These are phyloP conservation scores for Plutella xylostella DNA, from an alignment of 2,888 invertebrate species.

Conservation along the genomic window DNA sequence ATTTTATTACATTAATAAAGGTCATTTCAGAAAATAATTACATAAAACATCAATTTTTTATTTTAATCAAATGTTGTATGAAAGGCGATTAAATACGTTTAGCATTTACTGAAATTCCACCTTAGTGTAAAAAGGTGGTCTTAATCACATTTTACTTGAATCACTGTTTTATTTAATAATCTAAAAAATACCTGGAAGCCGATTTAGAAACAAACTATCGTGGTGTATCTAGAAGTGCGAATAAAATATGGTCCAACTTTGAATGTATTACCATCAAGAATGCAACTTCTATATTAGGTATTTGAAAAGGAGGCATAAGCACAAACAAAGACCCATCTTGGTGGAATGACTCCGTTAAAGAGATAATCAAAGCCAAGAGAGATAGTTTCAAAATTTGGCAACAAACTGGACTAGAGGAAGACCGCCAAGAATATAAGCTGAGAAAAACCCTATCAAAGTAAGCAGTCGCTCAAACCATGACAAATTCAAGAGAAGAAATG, in stretches of 20 bases:
- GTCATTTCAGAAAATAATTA: too few relatives aligned
- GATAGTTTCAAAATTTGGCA: slow-evolving; percentile 15
- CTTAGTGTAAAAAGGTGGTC: too few relatives aligned
- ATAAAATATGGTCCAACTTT: slow-evolving; percentile 6
- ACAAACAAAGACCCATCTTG: slow-evolving; percentile 9
- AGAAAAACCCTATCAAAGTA: slow-evolving; percentile 11
- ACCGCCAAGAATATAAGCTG: slow-evolving; percentile 9
- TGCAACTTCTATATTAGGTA: slow-evolving; percentile 5
- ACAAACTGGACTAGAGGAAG: slow-evolving; percentile 9
- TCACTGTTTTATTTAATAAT: too few relatives aligned
- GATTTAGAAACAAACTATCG: too few relatives aligned
- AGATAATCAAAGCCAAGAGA: slow-evolving; percentile 10
- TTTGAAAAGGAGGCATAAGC: slow-evolving; percentile 1
- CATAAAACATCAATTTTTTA: too few relatives aligned
- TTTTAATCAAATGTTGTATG: too few relatives aligned
- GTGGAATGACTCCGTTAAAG: slow-evolving; percentile 11
- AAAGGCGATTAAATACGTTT: too few relatives aligned
- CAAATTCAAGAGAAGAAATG: slow-evolving; percentile 9
- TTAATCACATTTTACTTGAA: too few relatives aligned
- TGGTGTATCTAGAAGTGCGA: too few relatives aligned
- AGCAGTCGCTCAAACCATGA: slow-evolving; percentile 11
- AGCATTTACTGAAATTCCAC: too few relatives aligned
- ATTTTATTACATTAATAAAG: too few relatives aligned
- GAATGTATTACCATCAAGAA: background rate
- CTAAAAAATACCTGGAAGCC: too few relatives aligned